These are phyloP conservation scores for Prietella phreatophila DNA, from an alignment of 2,113 vertebrate species.

Conservation along the genomic window DNA sequence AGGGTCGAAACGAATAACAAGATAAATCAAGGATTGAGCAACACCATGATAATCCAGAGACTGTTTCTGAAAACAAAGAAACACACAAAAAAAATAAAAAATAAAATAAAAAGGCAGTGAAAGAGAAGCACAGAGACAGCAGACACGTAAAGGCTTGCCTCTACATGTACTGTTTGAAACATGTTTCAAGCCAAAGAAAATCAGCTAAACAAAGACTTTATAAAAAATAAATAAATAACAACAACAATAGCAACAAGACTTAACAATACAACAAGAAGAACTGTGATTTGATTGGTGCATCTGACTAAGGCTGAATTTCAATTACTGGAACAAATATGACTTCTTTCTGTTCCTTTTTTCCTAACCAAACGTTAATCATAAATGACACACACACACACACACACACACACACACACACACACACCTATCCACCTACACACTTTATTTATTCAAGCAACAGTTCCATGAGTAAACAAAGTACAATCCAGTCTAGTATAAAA, in stretches of 20 bases:
- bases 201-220: neutral
- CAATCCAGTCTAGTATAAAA: neutral
- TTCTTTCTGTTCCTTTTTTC: neutral
- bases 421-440: neutral
- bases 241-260: neutral
- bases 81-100: neutral
- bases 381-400: neutral
- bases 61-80: neutral
- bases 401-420: too few relatives aligned
- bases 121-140: neutral
- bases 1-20: neutral
- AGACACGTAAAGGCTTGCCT: constrained; percentile 27
- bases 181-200: neutral
- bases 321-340: neutral
- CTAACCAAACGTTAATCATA: neutral
- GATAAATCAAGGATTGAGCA: constrained; percentile 1
- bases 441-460: neutral
- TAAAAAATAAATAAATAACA: too few relatives aligned
- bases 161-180: neutral
- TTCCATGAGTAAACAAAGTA: neutral
- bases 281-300: neutral
- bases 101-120: neutral
- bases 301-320: neutral
- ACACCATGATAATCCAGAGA: neutral
- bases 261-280: neutral